Percentiles rank a stretch among this genome's conserved stretches.
These are phyloP conservation scores for Peucedramus taeniatus DNA, from an alignment of 2,113 vertebrate genomes.

Conservation along the genomic window DNA sequence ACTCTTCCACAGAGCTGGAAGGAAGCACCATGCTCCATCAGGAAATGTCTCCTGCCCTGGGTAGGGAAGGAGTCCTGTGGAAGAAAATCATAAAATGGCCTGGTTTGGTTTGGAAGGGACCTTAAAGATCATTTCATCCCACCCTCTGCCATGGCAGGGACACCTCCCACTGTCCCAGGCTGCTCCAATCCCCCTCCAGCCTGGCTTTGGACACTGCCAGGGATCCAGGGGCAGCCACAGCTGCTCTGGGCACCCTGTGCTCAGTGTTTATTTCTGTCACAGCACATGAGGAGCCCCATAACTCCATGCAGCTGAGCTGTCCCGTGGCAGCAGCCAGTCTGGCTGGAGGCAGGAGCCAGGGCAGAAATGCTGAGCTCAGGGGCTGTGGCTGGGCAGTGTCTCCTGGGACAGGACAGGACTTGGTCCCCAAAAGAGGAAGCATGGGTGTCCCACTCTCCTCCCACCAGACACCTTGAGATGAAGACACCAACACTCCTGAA, in stretches of 20 bases:
- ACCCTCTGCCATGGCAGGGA: background rate
- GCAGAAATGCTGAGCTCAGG: background rate
- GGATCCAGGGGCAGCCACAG: background rate
- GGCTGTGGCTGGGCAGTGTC: fast-evolving
- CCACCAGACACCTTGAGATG: fast-evolving
- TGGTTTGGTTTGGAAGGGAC: background rate
- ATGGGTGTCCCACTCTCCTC: fast-evolving
- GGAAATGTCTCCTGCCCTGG: background rate
- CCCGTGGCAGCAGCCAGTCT: background rate
- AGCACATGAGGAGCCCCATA: background rate
- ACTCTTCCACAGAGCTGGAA: background rate
- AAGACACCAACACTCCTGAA: background rate
- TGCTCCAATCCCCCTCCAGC: background rate
- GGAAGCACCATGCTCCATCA: fast-evolving
- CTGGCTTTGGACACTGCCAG: background rate
- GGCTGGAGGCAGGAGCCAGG: background rate
- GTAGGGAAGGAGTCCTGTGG: fast-evolving
- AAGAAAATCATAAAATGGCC: background rate
- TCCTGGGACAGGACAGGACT: fast-evolving
- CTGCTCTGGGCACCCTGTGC: background rate
- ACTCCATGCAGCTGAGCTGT: background rate
- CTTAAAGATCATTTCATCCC: fast-evolving
- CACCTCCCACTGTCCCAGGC: background rate
- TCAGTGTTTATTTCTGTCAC: conserved; percentile 18
- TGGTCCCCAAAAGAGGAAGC: fast-evolving